Conservation (phyloP, 2,113 vertebrate genomes). For the Morone chrysops region DNA sequence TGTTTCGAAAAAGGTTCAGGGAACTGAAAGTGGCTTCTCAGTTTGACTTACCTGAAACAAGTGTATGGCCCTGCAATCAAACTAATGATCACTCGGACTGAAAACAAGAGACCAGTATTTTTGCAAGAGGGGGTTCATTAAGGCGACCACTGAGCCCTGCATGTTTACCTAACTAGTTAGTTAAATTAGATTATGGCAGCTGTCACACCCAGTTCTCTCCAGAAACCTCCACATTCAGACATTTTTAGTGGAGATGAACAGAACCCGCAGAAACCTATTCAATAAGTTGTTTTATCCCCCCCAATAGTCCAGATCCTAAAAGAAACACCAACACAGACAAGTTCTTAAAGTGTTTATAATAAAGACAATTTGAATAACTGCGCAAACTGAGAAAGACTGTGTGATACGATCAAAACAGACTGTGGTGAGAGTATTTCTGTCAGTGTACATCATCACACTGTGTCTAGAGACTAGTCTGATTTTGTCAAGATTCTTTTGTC, state of each 20-base stretch:
- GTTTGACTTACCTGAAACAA: not conserved
- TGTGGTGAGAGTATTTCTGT: not conserved
- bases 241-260: not conserved
- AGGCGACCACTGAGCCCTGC: conserved; percentile 19
- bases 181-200: conserved; percentile 34
- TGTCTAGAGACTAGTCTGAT: not conserved
- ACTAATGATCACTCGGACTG: conserved; percentile 18
- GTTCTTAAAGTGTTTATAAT: too few relatives aligned
- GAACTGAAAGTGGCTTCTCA: conserved; percentile 14
- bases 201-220: conserved; percentile 1
- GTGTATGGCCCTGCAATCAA: not conserved
- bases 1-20: not conserved
- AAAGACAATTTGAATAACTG: not conserved
- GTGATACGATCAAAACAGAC: not conserved
- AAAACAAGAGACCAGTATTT: conserved; percentile 57
- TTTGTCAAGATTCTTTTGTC: too few relatives aligned
- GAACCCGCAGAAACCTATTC: not conserved
- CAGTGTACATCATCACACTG: not conserved
- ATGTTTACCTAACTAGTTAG: conserved; percentile 32
- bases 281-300: not conserved
- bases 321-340: not conserved
- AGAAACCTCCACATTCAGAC: not conserved
- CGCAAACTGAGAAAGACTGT: not conserved
- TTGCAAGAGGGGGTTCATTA: conserved; percentile 11
- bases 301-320: not conserved